phyloP scores from a whole-genome alignment of 2,888 invertebrate genomes.

The Notodonta dromedarius region DNA sequence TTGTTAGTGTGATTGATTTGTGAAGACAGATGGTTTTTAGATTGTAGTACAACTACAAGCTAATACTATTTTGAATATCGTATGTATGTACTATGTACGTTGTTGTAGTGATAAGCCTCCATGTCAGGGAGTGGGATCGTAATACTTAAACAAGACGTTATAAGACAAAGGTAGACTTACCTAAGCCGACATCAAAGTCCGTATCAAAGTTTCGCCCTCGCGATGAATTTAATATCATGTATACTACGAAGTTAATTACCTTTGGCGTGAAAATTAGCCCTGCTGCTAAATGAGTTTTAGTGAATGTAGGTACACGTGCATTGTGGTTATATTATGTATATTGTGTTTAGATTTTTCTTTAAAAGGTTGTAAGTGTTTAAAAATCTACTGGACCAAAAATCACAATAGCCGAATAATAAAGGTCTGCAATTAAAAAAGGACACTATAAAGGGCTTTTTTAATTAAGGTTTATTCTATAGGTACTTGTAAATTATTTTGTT shows the following conservation, averaged over 20 bases:
- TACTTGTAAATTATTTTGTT: too few relatives aligned
- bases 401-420: too few relatives aligned
- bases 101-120: slow-evolving; percentile 19
- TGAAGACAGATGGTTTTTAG: neutral
- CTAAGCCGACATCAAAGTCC: slow-evolving; percentile 57
- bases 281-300: slow-evolving; percentile 50
- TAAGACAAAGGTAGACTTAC: slow-evolving; percentile 40
- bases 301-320: slow-evolving; percentile 35
- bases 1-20: neutral
- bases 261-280: slow-evolving; percentile 57
- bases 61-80: too few relatives aligned
- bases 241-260: slow-evolving; percentile 62
- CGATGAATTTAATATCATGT: slow-evolving; percentile 67
- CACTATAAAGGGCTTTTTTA: too few relatives aligned
- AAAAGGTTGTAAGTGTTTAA: too few relatives aligned
- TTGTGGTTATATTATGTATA: slow-evolving; percentile 18
- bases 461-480: too few relatives aligned
- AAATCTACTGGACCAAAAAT: too few relatives aligned
- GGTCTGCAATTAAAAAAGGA: too few relatives aligned
- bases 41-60: neutral
- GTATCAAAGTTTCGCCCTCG: slow-evolving; percentile 56
- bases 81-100: too few relatives aligned
- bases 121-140: slow-evolving; percentile 25
- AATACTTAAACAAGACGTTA: slow-evolving; percentile 36
- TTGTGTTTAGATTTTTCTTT: neutral